A percentile compares a stretch with the other conserved stretches of the same genome.
Conservation (phyloP, 2,797 vertebrate species). For the Anabas testudineus region DNA sequence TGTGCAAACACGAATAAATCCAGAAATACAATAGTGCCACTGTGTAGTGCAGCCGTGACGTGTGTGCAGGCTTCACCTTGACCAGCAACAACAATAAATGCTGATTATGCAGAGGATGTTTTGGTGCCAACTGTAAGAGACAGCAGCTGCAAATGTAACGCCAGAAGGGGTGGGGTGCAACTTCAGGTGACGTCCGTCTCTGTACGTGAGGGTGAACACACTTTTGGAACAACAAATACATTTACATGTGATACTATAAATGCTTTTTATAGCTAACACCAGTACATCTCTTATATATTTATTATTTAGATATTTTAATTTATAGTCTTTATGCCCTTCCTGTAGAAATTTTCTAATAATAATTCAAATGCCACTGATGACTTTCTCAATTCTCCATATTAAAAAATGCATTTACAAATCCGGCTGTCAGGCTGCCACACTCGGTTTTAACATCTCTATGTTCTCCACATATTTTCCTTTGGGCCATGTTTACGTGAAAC, state of each 20-base stretch:
- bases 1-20: background rate
- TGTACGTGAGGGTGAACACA: background rate
- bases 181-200: no score
- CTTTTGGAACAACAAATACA: background rate
- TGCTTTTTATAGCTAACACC: background rate
- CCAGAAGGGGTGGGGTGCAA: no score
- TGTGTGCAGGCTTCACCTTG: background rate
- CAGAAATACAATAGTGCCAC: background rate
- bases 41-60: background rate
- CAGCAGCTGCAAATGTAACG: no score
- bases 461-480: slow-evolving; percentile 13
- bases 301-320: background rate
- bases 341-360: background rate
- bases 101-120: background rate
- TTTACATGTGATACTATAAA: background rate
- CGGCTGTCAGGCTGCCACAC: background rate
- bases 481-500: slow-evolving; percentile 21
- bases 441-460: slow-evolving; percentile 2
- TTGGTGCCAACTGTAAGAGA: no score
- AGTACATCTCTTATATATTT: no score
- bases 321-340: background rate
- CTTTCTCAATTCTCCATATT: background rate
- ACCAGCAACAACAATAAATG: background rate
- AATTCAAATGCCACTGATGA: background rate
- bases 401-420: background rate